Conservation (phyloP, 2,888 invertebrate species). For the Ectropis crepuscularia region DNA sequence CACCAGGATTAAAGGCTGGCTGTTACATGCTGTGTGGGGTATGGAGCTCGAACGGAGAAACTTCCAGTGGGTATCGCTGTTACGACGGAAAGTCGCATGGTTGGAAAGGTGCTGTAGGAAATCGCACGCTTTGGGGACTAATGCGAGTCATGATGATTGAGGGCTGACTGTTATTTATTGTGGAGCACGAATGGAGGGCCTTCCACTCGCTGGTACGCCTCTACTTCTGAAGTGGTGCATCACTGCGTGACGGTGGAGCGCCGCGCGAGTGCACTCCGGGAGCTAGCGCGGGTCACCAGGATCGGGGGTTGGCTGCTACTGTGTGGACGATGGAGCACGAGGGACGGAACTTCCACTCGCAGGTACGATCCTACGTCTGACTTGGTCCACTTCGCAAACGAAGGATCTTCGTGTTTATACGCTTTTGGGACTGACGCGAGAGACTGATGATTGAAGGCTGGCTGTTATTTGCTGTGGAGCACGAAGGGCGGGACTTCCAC, state of each 20-base stretch:
- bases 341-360: constrained; percentile 89
- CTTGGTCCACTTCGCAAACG: constrained; percentile 93
- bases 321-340: constrained; percentile 99
- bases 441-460: constrained; percentile 95
- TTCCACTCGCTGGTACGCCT: constrained; percentile 86
- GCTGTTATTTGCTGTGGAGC: constrained; percentile 97
- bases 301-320: constrained; percentile 96
- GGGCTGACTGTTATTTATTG: constrained; percentile 95
- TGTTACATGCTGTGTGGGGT: background rate
- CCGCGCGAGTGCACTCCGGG: constrained; percentile 93
- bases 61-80: constrained; percentile 66
- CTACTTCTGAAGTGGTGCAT: no score
- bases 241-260: constrained; percentile 98
- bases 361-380: constrained; percentile 55
- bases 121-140: constrained; percentile 94
- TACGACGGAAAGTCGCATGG: no score
- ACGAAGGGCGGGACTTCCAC: constrained; percentile 91
- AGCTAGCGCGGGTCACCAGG: constrained; percentile 93
- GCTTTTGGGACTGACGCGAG: no score
- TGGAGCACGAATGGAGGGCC: constrained; percentile 94
- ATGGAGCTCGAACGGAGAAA: constrained; percentile 88
- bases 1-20: constrained; percentile 38
- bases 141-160: constrained; percentile 94
- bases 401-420: no score
- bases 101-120: no score